A percentile compares a stretch with the other conserved stretches of the same genome.
Evolutionary conservation across 2,113 vertebrate species (phyloP).

Genomic region (Hemibagrus wyckioides): DNA sequence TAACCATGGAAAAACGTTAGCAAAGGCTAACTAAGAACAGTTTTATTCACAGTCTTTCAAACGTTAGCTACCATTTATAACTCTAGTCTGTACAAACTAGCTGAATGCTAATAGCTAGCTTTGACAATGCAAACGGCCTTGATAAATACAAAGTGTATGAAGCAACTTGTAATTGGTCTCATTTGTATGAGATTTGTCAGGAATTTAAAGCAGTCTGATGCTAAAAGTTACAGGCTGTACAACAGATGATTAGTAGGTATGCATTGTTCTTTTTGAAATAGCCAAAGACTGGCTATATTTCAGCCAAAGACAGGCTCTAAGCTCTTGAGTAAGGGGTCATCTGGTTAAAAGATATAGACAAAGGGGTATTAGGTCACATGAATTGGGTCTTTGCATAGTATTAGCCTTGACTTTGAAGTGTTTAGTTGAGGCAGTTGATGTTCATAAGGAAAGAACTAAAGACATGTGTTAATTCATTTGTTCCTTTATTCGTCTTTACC

Average conservation of each 20-base stretch:
- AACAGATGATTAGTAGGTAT: not conserved
- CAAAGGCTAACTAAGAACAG: not conserved
- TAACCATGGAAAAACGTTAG: not conserved
- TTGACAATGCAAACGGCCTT: not conserved
- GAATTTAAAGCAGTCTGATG: not conserved
- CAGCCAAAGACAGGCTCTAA: not conserved
- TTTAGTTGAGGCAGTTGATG: not conserved
- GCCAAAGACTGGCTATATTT: not conserved
- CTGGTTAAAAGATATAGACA: constrained; percentile 28
- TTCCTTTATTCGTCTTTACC: not conserved
- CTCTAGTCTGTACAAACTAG: not conserved
- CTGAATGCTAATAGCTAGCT: not conserved
- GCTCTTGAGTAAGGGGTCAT: constrained; percentile 19
- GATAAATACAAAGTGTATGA: not conserved
- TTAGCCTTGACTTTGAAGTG: not conserved
- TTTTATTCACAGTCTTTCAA: not conserved
- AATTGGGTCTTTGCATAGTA: not conserved
- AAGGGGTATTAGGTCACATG: constrained; percentile 10
- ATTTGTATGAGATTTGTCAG: not conserved
- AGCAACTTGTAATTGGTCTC: not conserved
- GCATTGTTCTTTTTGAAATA: not conserved
- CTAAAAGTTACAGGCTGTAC: not conserved
- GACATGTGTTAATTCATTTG: not conserved
- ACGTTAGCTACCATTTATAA: not conserved
- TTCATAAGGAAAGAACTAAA: not conserved